phyloP scores from a whole-genome alignment of 2,888 invertebrate genomes.

The Phengaris arion region DNA sequence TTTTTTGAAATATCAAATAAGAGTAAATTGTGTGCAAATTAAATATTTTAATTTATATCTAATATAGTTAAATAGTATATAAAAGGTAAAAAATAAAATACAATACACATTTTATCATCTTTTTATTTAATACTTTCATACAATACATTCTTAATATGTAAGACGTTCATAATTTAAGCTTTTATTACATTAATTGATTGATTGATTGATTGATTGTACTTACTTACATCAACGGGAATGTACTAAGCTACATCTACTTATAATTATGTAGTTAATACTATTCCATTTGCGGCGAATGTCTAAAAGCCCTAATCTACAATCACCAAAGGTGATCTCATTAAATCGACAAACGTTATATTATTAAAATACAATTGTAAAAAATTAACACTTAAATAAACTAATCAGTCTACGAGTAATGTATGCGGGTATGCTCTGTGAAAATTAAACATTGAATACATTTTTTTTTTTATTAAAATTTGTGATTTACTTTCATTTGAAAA shows the following conservation, averaged over 20 bases:
- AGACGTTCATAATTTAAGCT: constrained; percentile 24
- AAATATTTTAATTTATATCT: too few relatives aligned
- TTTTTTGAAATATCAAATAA: too few relatives aligned
- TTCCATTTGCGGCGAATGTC: constrained; percentile 5
- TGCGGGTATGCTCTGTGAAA: constrained; percentile 2
- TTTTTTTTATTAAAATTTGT: constrained; percentile 3
- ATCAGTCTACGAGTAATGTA: constrained; percentile 26
- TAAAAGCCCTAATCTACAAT: constrained; percentile 25
- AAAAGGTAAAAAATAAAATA: not conserved
- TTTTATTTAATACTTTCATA: constrained; percentile 26
- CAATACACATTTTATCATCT: constrained; percentile 17
- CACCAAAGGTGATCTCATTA: constrained; percentile 10
- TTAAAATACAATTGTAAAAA: constrained; percentile 25
- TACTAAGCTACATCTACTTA: constrained; percentile 67
- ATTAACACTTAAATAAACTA: constrained; percentile 27
- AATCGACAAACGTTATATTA: constrained; percentile 25
- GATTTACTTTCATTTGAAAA: not conserved
- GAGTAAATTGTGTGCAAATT: too few relatives aligned
- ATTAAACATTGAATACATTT: not conserved
- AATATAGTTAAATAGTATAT: too few relatives aligned
- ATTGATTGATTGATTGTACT: constrained; percentile 45
- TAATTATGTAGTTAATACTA: constrained; percentile 38
- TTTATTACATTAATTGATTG: constrained; percentile 30
- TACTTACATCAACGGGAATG: constrained; percentile 71
- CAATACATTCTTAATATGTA: constrained; percentile 25